Evolutionary conservation across 2,888 invertebrate genomes (phyloP).

Genomic region (Romanomermis culicivorax): DNA sequence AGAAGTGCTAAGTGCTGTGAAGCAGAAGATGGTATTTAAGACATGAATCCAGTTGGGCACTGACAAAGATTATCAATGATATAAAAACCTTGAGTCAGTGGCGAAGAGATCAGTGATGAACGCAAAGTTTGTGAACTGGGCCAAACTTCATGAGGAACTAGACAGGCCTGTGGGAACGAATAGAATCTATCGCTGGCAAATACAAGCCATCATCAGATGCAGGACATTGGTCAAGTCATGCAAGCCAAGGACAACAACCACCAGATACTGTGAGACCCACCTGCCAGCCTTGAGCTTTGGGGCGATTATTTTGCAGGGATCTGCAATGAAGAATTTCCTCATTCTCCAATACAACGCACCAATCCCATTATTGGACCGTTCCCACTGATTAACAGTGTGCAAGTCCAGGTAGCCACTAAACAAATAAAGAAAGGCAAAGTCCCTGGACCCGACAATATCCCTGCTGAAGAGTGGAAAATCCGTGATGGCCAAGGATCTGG

Average conservation of each 20-base stretch:
- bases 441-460: constrained; percentile 4
- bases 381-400: not conserved
- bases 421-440: constrained; percentile 9
- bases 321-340: not conserved
- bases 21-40: not conserved
- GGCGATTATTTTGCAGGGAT: not conserved
- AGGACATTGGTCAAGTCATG: not conserved
- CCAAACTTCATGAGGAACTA: not conserved
- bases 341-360: not conserved
- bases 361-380: not conserved
- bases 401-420: not conserved
- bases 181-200: not conserved
- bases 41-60: not conserved
- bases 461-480: constrained; percentile 4
- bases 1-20: not conserved
- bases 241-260: not conserved
- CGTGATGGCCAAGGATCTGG: not conserved
- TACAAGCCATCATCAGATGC: not conserved
- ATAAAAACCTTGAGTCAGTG: no score
- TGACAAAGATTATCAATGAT: no score
- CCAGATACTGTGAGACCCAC: not conserved
- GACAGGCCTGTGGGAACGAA: not conserved
- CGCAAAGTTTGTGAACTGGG: not conserved
- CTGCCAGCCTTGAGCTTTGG: not conserved
- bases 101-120: no score